Evolutionary conservation across 2,888 invertebrate species (phyloP), one percentile per base, ranked within the genome.

Genomic region (Trimorus sp.): DNA sequence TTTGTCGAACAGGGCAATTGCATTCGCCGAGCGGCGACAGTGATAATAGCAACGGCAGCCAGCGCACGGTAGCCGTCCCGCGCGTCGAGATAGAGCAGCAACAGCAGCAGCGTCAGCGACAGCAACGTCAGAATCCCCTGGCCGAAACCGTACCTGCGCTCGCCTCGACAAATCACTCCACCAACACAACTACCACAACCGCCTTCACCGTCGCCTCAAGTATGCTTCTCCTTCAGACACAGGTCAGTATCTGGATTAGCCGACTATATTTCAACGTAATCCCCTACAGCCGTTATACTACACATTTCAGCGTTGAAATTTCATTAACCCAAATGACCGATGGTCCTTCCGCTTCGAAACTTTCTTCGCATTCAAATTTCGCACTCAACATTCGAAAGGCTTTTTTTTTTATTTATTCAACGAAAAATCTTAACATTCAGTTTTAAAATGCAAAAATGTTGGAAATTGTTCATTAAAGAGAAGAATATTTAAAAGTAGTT

Each of bases 191-290:
- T 89, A 93, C 93, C 91, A 93, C 94, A 91, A 93, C 92, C 89
- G 93, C 93, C 89, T 93, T 92, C 88, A 93, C 93, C 87, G 93
- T 93, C 86, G 93, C 94, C 88, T 93, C 97, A 96, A 97, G 97
- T 94, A 97, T 97, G 97, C 96, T 97, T 94, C 96, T 97, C 93
- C 95, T 97, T 94, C 97, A 97, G 93, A 96, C 97, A 93, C 97
- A 97, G 95, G 97, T 97, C 92, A 94, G 94, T 92, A 66, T 53
- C 49, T 37, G 16, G 26, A 14, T 40, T 40, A 40, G 2, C 40
- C 11, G 40, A 26, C 26, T 4, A 26, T 40, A 11, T 40, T 40
- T 11, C 40, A 40, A 40, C 11, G 7, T 11, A 40, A 40, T 40
- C 9, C 40, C 8, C 40, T 40, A 11, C 40, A 40, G 11, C 26